Percentiles rank a stretch among this genome's conserved stretches.
Evolutionary conservation across 2,113 vertebrate species (phyloP).

Genomic region (Picathartes gymnocephalus): DNA sequence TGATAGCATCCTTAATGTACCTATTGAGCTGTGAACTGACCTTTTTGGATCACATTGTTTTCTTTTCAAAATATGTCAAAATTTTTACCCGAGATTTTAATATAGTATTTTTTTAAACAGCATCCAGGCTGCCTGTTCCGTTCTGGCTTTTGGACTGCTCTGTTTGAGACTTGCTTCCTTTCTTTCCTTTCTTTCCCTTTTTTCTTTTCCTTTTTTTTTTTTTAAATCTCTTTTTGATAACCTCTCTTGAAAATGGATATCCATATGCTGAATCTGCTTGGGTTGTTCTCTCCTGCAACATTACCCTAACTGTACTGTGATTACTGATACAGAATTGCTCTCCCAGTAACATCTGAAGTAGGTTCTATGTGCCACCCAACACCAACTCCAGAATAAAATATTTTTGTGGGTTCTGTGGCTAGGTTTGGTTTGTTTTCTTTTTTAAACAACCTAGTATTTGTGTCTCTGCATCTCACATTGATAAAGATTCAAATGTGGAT

Average conservation of each 20-base stretch:
- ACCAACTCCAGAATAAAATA: not conserved
- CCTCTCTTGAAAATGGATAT: not conserved
- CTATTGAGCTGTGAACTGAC: not conserved
- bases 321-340: not conserved
- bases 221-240: not conserved
- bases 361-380: not conserved
- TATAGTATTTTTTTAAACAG: not conserved
- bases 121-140: not conserved
- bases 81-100: not conserved
- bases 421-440: not conserved
- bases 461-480: not conserved
- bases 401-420: not conserved
- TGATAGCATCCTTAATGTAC: not conserved
- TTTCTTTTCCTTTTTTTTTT: not conserved
- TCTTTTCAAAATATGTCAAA: not conserved
- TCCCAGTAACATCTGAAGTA: not conserved
- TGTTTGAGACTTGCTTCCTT: not conserved
- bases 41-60: not conserved
- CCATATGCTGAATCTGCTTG: not conserved
- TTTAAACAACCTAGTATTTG: not conserved
- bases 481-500: not conserved
- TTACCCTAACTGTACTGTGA: not conserved
- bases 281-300: not conserved
- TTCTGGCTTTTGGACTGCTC: not conserved
- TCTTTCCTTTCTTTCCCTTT: fast-evolving